Evolutionary conservation across 2,888 invertebrate genomes (phyloP), one percentile per base, ranked within the genome.

Genomic region (Xylocampa areola): DNA sequence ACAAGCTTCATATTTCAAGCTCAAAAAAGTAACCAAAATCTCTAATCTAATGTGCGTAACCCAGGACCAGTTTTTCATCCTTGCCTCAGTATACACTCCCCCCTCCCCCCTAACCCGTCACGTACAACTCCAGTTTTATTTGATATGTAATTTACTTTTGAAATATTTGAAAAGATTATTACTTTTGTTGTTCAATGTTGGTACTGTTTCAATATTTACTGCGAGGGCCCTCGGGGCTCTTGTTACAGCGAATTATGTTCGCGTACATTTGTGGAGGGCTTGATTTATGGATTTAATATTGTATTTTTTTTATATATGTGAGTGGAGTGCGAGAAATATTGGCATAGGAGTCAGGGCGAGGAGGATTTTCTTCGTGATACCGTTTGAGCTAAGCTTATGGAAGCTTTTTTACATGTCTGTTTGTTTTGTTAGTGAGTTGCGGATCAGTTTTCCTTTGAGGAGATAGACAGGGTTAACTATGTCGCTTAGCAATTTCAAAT

Each of bases 101-200:
- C 41, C 44, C 25, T 51, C 11, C 53, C 32, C 54, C 41, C 44
- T 29, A 53, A 14, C 53, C 32, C 58, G 70, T 58, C 75, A 73
- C 75, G 75, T 66, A 53, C 49, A 11, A 27, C 35, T 47, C 45
- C 47, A 60, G 44, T 69, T 72, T 66, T 70, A 75, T 75, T 66
- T 71, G 66, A 69, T 70, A 61, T 67, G 67, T 65, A 68, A 70
- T 70, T 73, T 67, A 73, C 53, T 55, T 70, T 59, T 73, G 74
- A 68, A 72, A 69, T 69, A 72, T 74, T 72, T 64, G 63, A 59
- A 74, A 68, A 71, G 66, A 71, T 73, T 75, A 70, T 68, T 73
- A 62, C 66, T 43, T 66, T 68, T 60, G 58, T 70, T 70, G 57
- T 52, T 36, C 36, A 40, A 49, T 47, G 29, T 49, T 53, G 33